Evolutionary conservation across 2,797 vertebrate genomes (phyloP).

Genomic region (Craterocephalus amniculus): DNA sequence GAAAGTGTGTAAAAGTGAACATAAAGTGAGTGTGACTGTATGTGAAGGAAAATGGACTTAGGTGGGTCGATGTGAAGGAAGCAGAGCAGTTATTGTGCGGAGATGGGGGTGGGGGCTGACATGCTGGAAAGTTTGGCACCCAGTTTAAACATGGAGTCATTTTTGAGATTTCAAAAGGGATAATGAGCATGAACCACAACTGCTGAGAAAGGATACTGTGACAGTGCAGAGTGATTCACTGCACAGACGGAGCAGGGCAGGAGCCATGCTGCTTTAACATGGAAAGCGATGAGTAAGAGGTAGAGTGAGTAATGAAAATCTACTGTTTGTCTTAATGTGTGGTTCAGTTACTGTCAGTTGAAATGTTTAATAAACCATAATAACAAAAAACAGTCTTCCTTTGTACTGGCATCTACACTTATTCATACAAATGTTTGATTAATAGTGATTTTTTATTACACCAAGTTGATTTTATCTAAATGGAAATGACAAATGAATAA

Average conservation of each 20-base stretch:
- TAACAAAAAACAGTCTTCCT: slow-evolving; percentile 3
- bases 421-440: neutral
- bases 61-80: slow-evolving; percentile 18
- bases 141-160: slow-evolving; percentile 36
- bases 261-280: slow-evolving; percentile 7
- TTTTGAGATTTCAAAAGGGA: slow-evolving; percentile 30
- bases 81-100: slow-evolving; percentile 32
- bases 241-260: slow-evolving; percentile 29
- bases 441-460: neutral
- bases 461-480: neutral
- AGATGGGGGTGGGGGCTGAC: slow-evolving; percentile 27
- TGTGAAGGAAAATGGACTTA: slow-evolving; percentile 11
- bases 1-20: slow-evolving; percentile 19
- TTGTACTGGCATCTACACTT: neutral
- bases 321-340: slow-evolving; percentile 29
- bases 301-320: slow-evolving; percentile 42
- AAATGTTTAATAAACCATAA: slow-evolving; percentile 12
- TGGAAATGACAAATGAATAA: neutral
- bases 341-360: neutral
- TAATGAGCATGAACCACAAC: slow-evolving; percentile 44
- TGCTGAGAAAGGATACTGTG: slow-evolving; percentile 35
- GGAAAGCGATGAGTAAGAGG: slow-evolving; percentile 34
- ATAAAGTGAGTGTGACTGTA: neutral
- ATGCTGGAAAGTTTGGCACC: slow-evolving; percentile 57
- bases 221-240: slow-evolving; percentile 18